A percentile compares a stretch with the other conserved stretches of the same genome.
Conservation (phyloP, 2,888 invertebrate species). For the Molanna angustata region DNA sequence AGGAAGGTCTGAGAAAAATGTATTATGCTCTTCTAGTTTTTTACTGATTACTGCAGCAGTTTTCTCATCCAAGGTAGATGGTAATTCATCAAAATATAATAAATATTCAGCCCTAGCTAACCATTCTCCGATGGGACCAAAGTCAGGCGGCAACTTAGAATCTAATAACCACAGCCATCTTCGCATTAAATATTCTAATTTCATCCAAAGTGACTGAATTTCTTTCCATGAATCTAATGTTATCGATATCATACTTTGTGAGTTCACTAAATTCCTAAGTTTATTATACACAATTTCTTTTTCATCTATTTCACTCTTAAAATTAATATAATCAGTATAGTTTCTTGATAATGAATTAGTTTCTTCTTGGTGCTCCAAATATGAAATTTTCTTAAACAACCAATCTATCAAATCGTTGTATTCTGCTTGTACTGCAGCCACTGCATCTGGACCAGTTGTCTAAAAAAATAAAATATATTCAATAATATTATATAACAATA, state of each 20-base stretch:
- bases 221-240: slow-evolving; percentile 84
- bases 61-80: slow-evolving; percentile 81
- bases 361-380: slow-evolving; percentile 74
- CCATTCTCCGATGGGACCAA: slow-evolving; percentile 87
- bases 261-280: slow-evolving; percentile 75
- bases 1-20: slow-evolving; percentile 84
- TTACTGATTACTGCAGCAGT: slow-evolving; percentile 84
- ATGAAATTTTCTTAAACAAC: slow-evolving; percentile 74
- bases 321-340: slow-evolving; percentile 77
- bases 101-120: slow-evolving; percentile 82
- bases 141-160: slow-evolving; percentile 78
- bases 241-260: slow-evolving; percentile 77
- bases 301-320: slow-evolving; percentile 74
- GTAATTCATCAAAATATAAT: slow-evolving; percentile 78
- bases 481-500: background rate
- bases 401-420: slow-evolving; percentile 78
- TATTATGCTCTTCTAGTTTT: slow-evolving; percentile 85
- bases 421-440: slow-evolving; percentile 76
- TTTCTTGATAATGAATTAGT: slow-evolving; percentile 71
- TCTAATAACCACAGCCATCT: slow-evolving; percentile 91
- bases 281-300: slow-evolving; percentile 71
- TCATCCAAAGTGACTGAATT: slow-evolving; percentile 76
- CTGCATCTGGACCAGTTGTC: slow-evolving; percentile 69
- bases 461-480: slow-evolving; percentile 36
- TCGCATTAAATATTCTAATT: slow-evolving; percentile 72